These are phyloP conservation scores for Megalonaias nervosa DNA, from an alignment of 1,140 invertebrate genomes.

Conservation along the genomic window DNA sequence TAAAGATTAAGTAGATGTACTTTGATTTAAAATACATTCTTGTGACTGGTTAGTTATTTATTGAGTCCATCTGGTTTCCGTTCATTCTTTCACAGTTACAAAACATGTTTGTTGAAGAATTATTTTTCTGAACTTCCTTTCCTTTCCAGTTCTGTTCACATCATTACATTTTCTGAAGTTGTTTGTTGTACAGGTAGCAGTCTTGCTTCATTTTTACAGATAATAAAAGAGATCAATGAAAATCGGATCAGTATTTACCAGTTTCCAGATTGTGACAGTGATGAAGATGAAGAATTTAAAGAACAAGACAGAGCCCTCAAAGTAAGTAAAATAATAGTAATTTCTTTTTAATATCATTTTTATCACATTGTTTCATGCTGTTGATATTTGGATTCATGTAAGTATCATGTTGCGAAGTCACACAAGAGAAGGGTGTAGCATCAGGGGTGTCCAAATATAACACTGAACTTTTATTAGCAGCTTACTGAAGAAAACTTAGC, in stretches of 20 bases:
- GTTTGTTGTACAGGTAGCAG: neutral
- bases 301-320: constrained; percentile 68
- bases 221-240: constrained; percentile 66
- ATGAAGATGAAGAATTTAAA: constrained; percentile 72
- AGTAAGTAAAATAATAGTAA: constrained; percentile 37
- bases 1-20: too few relatives aligned
- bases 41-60: too few relatives aligned
- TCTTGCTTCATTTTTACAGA: constrained; percentile 43
- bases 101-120: neutral
- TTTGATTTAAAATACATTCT: too few relatives aligned
- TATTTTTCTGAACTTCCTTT: neutral
- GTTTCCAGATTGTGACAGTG: constrained; percentile 71
- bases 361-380: neutral
- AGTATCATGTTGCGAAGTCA: neutral
- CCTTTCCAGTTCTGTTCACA: neutral
- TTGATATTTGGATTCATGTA: neutral
- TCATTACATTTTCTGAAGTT: too few relatives aligned
- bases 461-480: neutral
- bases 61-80: too few relatives aligned
- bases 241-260: constrained; percentile 69
- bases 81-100: too few relatives aligned
- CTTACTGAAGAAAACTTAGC: too few relatives aligned
- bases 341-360: neutral
- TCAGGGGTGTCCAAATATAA: neutral
- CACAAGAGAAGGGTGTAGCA: neutral